phyloP scores from a whole-genome alignment of 2,888 invertebrate genomes.

The Folsomia manolachei region DNA sequence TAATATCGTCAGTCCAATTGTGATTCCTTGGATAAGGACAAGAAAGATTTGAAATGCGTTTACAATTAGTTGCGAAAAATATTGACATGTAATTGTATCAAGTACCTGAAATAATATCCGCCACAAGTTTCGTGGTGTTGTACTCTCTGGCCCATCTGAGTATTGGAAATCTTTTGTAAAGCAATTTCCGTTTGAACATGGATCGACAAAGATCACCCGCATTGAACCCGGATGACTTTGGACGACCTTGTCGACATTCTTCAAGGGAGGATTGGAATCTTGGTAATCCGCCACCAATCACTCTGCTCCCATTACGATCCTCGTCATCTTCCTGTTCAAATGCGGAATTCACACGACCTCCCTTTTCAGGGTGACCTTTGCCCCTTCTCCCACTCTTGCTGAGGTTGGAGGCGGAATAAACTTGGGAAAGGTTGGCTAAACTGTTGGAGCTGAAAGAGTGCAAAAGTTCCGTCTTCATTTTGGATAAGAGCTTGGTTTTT shows the following conservation, averaged over 20 bases:
- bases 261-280: not conserved
- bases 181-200: slow-evolving; percentile 38
- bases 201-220: slow-evolving; percentile 28
- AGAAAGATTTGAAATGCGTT: no score
- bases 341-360: not conserved
- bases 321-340: not conserved
- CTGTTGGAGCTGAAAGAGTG: slow-evolving; percentile 46
- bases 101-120: slow-evolving; percentile 57
- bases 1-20: slow-evolving; percentile 58
- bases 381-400: not conserved
- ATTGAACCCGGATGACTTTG: not conserved
- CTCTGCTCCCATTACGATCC: no score
- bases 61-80: no score
- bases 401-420: slow-evolving; percentile 12
- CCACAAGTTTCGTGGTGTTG: slow-evolving; percentile 54
- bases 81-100: no score
- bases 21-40: slow-evolving; percentile 56
- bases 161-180: slow-evolving; percentile 49
- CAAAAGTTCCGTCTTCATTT: slow-evolving; percentile 48
- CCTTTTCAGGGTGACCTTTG: not conserved
- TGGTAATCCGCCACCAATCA: not conserved
- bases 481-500: no score
- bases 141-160: slow-evolving; percentile 53
- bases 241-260: not conserved
- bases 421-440: slow-evolving; percentile 30